Conservation (phyloP, 2,888 invertebrate genomes). For the Pristionchus mayeri region DNA sequence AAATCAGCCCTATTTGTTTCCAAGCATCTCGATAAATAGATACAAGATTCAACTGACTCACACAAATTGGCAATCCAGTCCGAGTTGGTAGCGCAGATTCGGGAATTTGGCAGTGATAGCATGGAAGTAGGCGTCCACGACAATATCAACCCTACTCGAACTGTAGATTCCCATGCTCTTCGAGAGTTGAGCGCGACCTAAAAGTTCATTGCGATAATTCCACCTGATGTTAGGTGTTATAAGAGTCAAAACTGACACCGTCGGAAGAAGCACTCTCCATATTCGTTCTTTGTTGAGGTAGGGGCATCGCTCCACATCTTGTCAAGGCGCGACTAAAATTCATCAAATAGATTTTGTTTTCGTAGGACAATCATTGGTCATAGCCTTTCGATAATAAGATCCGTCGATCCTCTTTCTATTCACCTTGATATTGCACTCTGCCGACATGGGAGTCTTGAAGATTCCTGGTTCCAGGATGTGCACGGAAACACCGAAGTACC, state of each 20-base stretch:
- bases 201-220: neutral
- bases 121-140: slow-evolving; percentile 70
- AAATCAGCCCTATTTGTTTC: too few species aligned
- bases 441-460: slow-evolving; percentile 66
- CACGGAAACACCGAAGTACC: slow-evolving; percentile 69
- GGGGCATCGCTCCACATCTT: slow-evolving; percentile 14
- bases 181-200: slow-evolving; percentile 51
- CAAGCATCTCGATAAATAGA: too few species aligned
- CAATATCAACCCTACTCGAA: slow-evolving; percentile 54
- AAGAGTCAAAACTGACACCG: neutral
- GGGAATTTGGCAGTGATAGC: slow-evolving; percentile 63
- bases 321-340: slow-evolving; percentile 15
- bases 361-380: too few species aligned
- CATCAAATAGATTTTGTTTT: too few species aligned
- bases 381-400: too few species aligned
- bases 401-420: too few species aligned
- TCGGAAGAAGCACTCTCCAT: slow-evolving; percentile 57
- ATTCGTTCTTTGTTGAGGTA: slow-evolving; percentile 53
- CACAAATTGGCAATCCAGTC: neutral
- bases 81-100: neutral
- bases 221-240: neutral
- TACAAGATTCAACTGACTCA: too few species aligned
- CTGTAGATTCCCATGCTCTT: slow-evolving; percentile 52
- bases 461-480: slow-evolving; percentile 73
- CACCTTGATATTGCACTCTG: neutral